Conservation (phyloP, 1,140 invertebrate genomes). For the Cryptotermes secundus region DNA sequence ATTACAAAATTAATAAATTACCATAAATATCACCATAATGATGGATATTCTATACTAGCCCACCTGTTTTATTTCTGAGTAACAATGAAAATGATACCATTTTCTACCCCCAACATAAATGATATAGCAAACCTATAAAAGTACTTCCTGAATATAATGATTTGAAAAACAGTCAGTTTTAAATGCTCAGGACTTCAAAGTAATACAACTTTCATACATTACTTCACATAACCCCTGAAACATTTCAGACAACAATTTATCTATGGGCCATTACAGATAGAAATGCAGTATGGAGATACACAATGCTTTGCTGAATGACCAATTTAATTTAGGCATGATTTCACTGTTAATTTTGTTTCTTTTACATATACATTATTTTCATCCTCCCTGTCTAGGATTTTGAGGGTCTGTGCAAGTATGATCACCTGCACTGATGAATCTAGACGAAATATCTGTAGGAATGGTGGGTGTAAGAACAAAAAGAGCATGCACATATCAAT, state of each 20-base stretch:
- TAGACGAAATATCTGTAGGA: background rate
- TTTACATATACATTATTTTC: background rate
- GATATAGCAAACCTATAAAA: no score
- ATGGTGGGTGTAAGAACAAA: background rate
- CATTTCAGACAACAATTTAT: background rate
- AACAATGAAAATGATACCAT: background rate
- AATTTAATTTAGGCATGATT: background rate
- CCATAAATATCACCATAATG: conserved; percentile 6
- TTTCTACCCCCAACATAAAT: background rate
- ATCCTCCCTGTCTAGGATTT: background rate
- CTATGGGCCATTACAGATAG: background rate
- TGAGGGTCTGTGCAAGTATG: background rate
- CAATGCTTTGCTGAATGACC: background rate
- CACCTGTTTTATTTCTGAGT: background rate
- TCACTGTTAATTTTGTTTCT: background rate
- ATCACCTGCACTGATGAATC: background rate
- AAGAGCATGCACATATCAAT: background rate
- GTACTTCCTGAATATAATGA: no score
- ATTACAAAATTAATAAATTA: conserved; percentile 12
- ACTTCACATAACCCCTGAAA: background rate
- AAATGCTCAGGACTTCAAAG: background rate
- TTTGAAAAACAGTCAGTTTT: background rate
- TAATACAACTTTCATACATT: background rate
- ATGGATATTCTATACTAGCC: background rate
- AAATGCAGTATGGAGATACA: background rate